phyloP scores from a whole-genome alignment of 2,888 invertebrate genomes.

The Ormia ochracea region DNA sequence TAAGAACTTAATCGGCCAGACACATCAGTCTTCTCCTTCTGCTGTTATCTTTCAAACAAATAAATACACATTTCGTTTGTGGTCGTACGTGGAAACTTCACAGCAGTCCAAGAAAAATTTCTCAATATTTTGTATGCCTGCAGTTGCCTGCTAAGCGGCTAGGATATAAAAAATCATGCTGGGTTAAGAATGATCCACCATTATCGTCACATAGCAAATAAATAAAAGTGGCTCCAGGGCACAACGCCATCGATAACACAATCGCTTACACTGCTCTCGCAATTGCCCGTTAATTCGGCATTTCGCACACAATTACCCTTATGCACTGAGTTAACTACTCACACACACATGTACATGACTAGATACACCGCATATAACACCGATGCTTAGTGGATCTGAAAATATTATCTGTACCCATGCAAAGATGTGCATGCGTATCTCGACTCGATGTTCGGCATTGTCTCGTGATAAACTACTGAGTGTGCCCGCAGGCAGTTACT shows the following conservation, averaged over 20 bases:
- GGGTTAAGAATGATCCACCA: conserved; percentile 60
- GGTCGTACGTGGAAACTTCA: conserved; percentile 5
- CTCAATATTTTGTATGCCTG: neutral
- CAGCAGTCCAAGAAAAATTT: conserved; percentile 5
- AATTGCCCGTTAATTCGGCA: conserved; percentile 62
- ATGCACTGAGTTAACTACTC: conserved; percentile 28
- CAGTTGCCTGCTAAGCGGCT: neutral
- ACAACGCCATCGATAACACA: conserved; percentile 75
- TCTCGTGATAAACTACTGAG: no score
- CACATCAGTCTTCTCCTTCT: conserved; percentile 50
- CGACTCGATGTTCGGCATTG: no score
- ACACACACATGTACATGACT: neutral
- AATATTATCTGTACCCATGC: no score
- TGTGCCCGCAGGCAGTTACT: no score
- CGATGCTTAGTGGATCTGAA: neutral
- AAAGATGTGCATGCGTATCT: no score
- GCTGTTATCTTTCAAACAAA: neutral
- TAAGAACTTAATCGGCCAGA: conserved; percentile 72
- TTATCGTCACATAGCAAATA: conserved; percentile 60
- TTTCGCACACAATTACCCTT: conserved; percentile 62
- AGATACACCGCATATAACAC: no score
- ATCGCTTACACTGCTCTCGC: conserved; percentile 61
- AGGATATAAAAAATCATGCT: conserved; percentile 29
- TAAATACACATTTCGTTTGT: neutral
- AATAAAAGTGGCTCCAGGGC: conserved; percentile 63